phyloP scores from a whole-genome alignment of 2,888 invertebrate species.

The Acronicta aceris region DNA sequence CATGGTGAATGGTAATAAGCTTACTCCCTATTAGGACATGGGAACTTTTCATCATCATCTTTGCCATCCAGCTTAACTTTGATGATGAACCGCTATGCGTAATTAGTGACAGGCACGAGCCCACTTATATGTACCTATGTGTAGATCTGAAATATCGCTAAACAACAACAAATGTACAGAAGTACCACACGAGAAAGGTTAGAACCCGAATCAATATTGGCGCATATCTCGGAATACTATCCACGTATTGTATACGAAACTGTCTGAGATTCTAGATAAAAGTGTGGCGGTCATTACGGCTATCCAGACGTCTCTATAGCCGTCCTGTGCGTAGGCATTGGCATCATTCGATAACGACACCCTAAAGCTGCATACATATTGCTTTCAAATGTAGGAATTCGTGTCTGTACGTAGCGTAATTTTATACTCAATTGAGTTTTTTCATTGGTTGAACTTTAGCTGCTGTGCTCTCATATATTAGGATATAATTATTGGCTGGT shows the following conservation, averaged over 20 bases:
- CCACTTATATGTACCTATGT: too few species aligned
- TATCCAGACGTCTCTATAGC: constrained; percentile 70
- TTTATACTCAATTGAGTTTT: too few species aligned
- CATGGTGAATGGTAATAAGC: too few species aligned
- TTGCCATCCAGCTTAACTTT: too few species aligned
- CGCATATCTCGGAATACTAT: constrained; percentile 43
- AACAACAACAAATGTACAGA: not conserved
- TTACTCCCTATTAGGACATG: too few species aligned
- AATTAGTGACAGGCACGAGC: too few species aligned
- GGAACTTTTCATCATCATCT: too few species aligned
- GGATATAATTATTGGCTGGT: too few species aligned
- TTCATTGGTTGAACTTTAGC: too few species aligned
- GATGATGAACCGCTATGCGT: too few species aligned
- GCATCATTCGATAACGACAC: constrained; percentile 43
- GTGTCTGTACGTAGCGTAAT: too few species aligned
- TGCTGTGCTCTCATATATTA: too few species aligned
- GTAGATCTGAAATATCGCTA: not conserved
- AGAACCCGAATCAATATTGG: constrained; percentile 31
- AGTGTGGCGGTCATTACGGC: constrained; percentile 61
- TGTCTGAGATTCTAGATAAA: constrained; percentile 60
- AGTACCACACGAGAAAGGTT: not conserved
- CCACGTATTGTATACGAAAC: constrained; percentile 64
- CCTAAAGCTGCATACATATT: constrained; percentile 28
- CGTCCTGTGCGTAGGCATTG: constrained; percentile 55
- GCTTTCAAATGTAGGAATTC: constrained; percentile 4